Conservation (phyloP, 2,797 vertebrate genomes). For the Cynopterus sphinx region DNA sequence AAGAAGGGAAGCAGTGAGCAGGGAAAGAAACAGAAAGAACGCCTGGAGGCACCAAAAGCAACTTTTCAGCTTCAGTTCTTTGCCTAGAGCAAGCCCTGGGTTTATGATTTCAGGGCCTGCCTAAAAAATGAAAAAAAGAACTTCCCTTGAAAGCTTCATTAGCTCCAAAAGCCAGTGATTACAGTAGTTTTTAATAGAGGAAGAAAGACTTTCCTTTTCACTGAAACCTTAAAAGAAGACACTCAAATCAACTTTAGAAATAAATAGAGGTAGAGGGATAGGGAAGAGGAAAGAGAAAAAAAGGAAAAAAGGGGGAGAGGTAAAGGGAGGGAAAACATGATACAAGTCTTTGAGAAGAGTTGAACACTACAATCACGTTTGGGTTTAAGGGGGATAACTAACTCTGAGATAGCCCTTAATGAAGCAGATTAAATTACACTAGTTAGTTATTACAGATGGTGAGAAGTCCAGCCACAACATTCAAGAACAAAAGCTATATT, state of each 20-base stretch:
- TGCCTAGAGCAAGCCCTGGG: neutral
- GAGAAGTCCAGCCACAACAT: neutral
- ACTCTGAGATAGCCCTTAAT: neutral
- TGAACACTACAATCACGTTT: fast-evolving
- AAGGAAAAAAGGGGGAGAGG: neutral
- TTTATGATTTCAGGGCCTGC: neutral
- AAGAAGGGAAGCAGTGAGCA: neutral
- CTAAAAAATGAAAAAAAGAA: constrained; percentile 18
- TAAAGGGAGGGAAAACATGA: neutral
- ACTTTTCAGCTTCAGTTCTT: neutral
- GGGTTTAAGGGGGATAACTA: no score
- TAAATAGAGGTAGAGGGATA: neutral
- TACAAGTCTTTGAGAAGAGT: neutral
- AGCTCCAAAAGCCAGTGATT: neutral
- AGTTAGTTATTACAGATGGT: neutral
- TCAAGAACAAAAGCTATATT: neutral
- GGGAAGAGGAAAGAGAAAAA: neutral
- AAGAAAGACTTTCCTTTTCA: neutral
- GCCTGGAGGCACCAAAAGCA: neutral
- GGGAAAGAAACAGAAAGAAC: neutral
- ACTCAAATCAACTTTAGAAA: neutral
- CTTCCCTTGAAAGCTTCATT: constrained; percentile 31
- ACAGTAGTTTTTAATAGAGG: neutral
- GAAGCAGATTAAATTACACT: neutral
- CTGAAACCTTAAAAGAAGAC: constrained; percentile 10